phyloP scores from a whole-genome alignment of 2,888 invertebrate genomes.

The Melanostoma scalare region DNA sequence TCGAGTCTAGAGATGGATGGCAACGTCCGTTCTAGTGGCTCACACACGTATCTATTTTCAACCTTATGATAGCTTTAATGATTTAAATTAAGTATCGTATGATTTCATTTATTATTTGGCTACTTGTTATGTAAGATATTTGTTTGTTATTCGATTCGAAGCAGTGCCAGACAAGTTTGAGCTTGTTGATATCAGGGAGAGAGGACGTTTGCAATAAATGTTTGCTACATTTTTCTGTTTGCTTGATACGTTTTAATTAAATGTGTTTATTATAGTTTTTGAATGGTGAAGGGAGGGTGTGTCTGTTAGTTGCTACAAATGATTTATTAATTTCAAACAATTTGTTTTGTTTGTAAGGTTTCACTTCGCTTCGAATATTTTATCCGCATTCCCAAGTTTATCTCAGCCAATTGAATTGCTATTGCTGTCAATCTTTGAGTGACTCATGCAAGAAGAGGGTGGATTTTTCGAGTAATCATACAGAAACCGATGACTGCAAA shows the following conservation, averaged over 20 bases:
- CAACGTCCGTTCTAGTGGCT: conserved; percentile 1
- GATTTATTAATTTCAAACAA: conserved; percentile 61
- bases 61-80: conserved; percentile 44
- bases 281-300: background rate
- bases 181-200: conserved; percentile 9
- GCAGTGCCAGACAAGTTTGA: conserved; percentile 52
- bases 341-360: conserved; percentile 31
- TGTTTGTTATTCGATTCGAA: conserved; percentile 48
- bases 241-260: no score
- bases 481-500: no score
- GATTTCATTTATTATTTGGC: conserved; percentile 51
- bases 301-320: conserved; percentile 5
- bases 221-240: background rate
- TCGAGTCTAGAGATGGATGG: conserved; percentile 13
- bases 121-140: conserved; percentile 58
- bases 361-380: conserved; percentile 15
- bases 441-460: no score
- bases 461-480: no score
- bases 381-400: conserved; percentile 20
- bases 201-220: conserved; percentile 42
- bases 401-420: no score
- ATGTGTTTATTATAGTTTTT: conserved; percentile 7
- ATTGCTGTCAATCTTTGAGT: no score
- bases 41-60: conserved; percentile 13
- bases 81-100: conserved; percentile 59